A percentile compares a stretch with the other conserved stretches of the same genome.
These are phyloP conservation scores for Yponomeuta malinellus DNA, from an alignment of 2,888 invertebrate genomes.

Conservation along the genomic window DNA sequence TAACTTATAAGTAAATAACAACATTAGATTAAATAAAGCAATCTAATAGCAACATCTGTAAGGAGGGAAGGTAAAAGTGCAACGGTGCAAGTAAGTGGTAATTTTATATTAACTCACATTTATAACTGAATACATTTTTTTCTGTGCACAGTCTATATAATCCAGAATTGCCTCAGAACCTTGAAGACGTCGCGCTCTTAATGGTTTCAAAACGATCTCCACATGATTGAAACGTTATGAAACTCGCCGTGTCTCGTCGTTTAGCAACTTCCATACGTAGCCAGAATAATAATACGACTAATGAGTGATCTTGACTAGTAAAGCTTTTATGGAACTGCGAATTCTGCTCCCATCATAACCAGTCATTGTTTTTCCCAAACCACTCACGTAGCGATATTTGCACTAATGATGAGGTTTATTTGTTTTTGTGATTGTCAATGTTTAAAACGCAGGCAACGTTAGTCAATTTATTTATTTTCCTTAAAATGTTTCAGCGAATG, in stretches of 20 bases:
- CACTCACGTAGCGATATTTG: background rate
- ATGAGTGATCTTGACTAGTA: conserved; percentile 28
- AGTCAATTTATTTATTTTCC: background rate
- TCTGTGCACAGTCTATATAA: background rate
- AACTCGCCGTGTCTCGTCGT: conserved; percentile 36
- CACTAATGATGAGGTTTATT: conserved; percentile 6
- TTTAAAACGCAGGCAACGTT: background rate
- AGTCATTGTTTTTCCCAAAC: background rate
- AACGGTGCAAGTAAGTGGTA: too few species aligned
- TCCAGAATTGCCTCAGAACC: background rate
- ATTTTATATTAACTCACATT: too few species aligned
- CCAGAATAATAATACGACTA: conserved; percentile 34
- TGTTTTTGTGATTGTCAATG: background rate
- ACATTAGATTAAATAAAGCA: too few species aligned
- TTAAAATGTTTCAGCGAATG: background rate
- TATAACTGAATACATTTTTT: background rate
- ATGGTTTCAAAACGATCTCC: conserved; percentile 19
- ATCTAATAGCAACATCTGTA: too few species aligned
- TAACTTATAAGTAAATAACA: too few species aligned
- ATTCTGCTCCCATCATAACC: background rate
- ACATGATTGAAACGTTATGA: conserved; percentile 44
- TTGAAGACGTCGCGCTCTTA: conserved; percentile 5
- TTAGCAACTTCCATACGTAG: conserved; percentile 39
- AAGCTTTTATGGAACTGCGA: conserved; percentile 3
- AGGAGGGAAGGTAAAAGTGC: too few species aligned